A percentile compares a stretch with the other conserved stretches of the same genome.
Conservation (phyloP, 2,797 vertebrate genomes). For the Acrocephalus scirpaceus region DNA sequence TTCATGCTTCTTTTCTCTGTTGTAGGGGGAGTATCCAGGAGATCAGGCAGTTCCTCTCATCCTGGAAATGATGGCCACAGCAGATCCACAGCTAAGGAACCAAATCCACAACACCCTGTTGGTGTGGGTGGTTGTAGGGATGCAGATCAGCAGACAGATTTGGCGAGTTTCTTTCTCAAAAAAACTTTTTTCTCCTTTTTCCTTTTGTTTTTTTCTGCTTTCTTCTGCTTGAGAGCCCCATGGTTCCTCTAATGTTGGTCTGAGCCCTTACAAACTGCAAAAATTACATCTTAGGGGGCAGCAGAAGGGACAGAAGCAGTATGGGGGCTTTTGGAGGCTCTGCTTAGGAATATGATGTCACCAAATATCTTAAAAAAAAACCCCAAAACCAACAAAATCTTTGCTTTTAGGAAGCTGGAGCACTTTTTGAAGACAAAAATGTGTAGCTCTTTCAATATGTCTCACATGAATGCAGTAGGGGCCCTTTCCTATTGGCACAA, state of each 20-base stretch:
- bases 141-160: neutral
- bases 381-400: accelerated
- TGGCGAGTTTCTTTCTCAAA: neutral
- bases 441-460: neutral
- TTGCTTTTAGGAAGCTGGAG: neutral
- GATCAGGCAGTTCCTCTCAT: neutral
- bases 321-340: neutral
- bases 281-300: neutral
- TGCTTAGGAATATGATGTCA: accelerated
- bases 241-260: neutral
- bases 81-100: neutral
- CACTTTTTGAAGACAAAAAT: neutral
- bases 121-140: neutral
- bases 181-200: neutral
- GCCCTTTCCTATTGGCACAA: neutral
- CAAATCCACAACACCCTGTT: neutral
- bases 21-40: accelerated
- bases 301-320: neutral
- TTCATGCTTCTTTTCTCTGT: neutral
- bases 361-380: neutral
- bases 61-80: neutral
- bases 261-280: neutral
- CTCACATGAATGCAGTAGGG: neutral
- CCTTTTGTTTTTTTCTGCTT: neutral
- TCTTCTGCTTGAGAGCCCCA: neutral